Conservation (phyloP, 2,797 vertebrate genomes). For the Leucoraja ocellata region DNA sequence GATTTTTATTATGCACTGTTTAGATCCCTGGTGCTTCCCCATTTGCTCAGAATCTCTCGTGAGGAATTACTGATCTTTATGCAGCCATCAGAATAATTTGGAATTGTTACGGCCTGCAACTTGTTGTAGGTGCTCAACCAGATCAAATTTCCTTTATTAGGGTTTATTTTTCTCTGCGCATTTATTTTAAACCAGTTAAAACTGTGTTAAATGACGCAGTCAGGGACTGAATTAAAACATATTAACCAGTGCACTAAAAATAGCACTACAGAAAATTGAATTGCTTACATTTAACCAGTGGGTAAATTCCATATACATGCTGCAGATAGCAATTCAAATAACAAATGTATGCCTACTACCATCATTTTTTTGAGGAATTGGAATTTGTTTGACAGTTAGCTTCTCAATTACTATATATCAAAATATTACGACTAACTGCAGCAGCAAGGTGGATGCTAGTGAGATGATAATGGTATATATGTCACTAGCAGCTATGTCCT, state of each 20-base stretch:
- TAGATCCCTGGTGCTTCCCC: background rate
- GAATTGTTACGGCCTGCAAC: conserved; percentile 8
- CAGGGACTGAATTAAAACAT: conserved; percentile 18
- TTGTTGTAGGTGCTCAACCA: background rate
- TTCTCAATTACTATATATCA: conserved; percentile 1
- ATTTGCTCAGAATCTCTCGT: background rate
- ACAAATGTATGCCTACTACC: background rate
- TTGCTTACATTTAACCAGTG: conserved; percentile 1
- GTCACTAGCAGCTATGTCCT: conserved; percentile 13
- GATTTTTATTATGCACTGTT: background rate
- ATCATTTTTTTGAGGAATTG: background rate
- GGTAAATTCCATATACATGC: background rate
- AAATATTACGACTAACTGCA: conserved; percentile 28
- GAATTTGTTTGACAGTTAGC: conserved; percentile 22
- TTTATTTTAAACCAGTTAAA: conserved; percentile 24
- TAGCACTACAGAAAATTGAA: conserved; percentile 15
- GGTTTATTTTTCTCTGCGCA: conserved; percentile 5
- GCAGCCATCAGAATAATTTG: background rate
- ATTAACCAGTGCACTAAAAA: conserved; percentile 23
- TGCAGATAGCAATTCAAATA: conserved; percentile 13
- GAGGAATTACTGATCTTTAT: background rate
- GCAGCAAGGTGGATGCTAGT: background rate
- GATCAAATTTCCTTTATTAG: conserved; percentile 9
- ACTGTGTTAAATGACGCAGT: conserved; percentile 26
- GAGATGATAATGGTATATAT: conserved; percentile 20